Percentiles rank a stretch among this genome's conserved stretches.
These are phyloP conservation scores for Proisotoma minuta DNA, from an alignment of 2,888 invertebrate genomes.

Conservation along the genomic window DNA sequence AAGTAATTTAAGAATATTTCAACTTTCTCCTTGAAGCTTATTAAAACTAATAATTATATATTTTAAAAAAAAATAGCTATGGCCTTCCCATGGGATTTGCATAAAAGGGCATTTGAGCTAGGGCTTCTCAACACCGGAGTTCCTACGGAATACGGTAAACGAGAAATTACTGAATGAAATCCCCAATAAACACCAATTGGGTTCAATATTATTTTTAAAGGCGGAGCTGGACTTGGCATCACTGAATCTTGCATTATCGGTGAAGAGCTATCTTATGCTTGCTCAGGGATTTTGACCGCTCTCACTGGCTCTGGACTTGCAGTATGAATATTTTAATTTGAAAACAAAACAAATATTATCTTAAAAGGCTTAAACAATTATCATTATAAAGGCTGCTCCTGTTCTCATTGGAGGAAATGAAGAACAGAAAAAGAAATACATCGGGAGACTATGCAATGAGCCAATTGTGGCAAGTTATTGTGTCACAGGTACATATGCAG, in stretches of 20 bases:
- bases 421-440: slow-evolving; percentile 47
- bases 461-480: slow-evolving; percentile 43
- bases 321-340: slow-evolving; percentile 21
- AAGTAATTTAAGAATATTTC: too few species aligned
- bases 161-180: neutral
- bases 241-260: slow-evolving; percentile 76
- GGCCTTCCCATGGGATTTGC: slow-evolving; percentile 55
- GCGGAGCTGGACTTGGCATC: slow-evolving; percentile 70
- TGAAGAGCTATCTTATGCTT: slow-evolving; percentile 88
- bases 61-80: too few species aligned
- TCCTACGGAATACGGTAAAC: slow-evolving; percentile 50
- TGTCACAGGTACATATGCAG: too few species aligned
- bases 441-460: slow-evolving; percentile 43
- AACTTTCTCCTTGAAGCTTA: too few species aligned
- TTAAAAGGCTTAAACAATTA: too few species aligned
- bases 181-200: neutral
- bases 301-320: slow-evolving; percentile 34
- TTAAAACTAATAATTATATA: too few species aligned
- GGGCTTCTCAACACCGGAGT: slow-evolving; percentile 56
- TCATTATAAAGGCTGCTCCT: slow-evolving; percentile 41
- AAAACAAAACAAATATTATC: too few species aligned
- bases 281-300: slow-evolving; percentile 74
- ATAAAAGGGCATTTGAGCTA: slow-evolving; percentile 52
- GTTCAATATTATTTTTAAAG: too few species aligned
- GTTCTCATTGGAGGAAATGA: slow-evolving; percentile 41